Base-by-base conservation (phyloP, 2,797 vertebrate species). In the Hippopotamyrus pictus region DNA sequence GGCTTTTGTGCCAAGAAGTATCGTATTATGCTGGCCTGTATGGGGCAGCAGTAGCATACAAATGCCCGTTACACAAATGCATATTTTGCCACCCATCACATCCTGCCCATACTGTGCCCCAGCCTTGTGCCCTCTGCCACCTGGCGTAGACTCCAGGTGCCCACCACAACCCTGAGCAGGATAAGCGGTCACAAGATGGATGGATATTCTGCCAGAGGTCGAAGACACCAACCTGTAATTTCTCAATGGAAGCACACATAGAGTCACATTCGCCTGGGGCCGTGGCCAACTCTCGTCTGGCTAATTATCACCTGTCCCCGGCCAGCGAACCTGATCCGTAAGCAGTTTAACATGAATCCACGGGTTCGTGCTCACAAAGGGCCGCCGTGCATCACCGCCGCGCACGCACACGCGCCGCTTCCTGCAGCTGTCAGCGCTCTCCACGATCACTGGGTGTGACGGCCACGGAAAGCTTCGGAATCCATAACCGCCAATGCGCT, bases 401-500 rank as follows among this genome's bases (percentile, higher is more conserved):
- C 22, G 22, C 5, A 1, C 22, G 22, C 5, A 1, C 8, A 12
- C 25, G 8, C 29, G 8, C 17, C n/a, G 12, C 69, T n/a, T 37
- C 53, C 46, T 22, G 7, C 6, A 5, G n/a, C 50, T n/a, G 22
- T n/a, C 50, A 0, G n/a, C 19, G 53, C 22, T 7, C 5, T 41
- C 9, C 17, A 17, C 12, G 3, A 46, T 33, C 25, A 12, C 29
- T 41, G 0, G 48, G 37, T 19, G 9, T 76, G n/a, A 22, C 11
- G 33, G 37, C 48, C 11, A 8, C 25, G 17, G 53, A 86, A 17
- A 82, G 54, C 50, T 89, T 12, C 6, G 44, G 44, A 50, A 89
- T n/a, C 53, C 46, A 92, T 92, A 90, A 93, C 93, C 88, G 89
- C 94, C 93, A 93, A 92, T 94, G 94, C 93, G 93, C 94, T 93